Percentiles rank a stretch among this genome's conserved stretches.
Evolutionary conservation across 2,113 vertebrate genomes (phyloP).

Genomic region (Syngnathus scovelli): DNA sequence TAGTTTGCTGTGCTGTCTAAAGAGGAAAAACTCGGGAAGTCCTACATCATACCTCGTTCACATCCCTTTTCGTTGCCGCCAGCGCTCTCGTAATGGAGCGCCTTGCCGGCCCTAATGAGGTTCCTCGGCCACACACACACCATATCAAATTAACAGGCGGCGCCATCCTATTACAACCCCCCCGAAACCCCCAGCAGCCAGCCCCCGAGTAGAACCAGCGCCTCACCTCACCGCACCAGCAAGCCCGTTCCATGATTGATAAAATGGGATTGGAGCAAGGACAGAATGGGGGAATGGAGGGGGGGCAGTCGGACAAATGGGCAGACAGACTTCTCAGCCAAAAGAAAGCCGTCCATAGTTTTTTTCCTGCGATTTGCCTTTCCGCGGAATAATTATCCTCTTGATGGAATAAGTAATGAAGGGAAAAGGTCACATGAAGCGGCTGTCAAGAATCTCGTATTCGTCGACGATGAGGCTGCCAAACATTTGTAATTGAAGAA

Average conservation of each 20-base stretch:
- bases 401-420: constrained; percentile 54
- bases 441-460: constrained; percentile 29
- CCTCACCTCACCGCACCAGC: constrained; percentile 35
- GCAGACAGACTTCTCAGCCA: background rate
- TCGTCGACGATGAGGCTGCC: constrained; percentile 3
- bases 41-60: background rate
- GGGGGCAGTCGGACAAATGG: background rate
- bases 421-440: constrained; percentile 45
- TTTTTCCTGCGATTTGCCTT: constrained; percentile 25
- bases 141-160: constrained; percentile 65
- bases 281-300: constrained; percentile 7
- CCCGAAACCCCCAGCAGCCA: constrained; percentile 29
- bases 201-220: constrained; percentile 43
- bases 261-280: constrained; percentile 46
- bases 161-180: constrained; percentile 57
- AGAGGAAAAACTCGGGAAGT: background rate
- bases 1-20: background rate
- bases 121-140: constrained; percentile 47
- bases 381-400: constrained; percentile 39
- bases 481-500: constrained; percentile 4
- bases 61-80: constrained; percentile 34
- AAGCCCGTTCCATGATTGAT: constrained; percentile 56
- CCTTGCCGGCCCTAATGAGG: constrained; percentile 53
- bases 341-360: constrained; percentile 18
- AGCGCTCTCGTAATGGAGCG: constrained; percentile 44